A percentile compares a stretch with the other conserved stretches of the same genome.
phyloP scores from a whole-genome alignment of 53 echinoderm and acorn worm species.

The Luidia sarsii region DNA sequence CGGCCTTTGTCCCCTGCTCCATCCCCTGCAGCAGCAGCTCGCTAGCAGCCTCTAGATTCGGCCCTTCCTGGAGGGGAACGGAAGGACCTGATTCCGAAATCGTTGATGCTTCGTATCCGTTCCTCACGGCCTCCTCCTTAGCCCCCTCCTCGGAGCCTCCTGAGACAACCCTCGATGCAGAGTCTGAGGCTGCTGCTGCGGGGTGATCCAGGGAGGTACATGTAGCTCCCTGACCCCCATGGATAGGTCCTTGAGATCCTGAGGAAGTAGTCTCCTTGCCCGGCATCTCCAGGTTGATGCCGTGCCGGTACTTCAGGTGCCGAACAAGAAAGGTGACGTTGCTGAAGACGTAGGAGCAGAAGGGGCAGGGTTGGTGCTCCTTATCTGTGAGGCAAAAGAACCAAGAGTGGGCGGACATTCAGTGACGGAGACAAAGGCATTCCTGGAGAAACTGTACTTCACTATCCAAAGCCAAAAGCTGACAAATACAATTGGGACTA shows the following conservation, averaged over 20 bases:
- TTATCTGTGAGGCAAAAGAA: neutral
- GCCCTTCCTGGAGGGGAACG: neutral
- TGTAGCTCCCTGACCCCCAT: too few species aligned
- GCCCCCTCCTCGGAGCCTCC: neutral
- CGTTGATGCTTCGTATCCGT: neutral
- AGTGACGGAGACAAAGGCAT: too few species aligned
- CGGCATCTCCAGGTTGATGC: conserved; percentile 44
- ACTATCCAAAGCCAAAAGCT: too few species aligned
- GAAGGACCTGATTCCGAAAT: neutral
- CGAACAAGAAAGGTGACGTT: conserved; percentile 9
- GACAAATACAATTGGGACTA: too few species aligned
- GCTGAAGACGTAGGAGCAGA: conserved; percentile 50
- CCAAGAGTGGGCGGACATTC: too few species aligned
- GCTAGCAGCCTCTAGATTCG: neutral
- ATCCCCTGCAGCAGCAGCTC: conserved; percentile 6
- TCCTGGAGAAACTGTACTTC: too few species aligned
- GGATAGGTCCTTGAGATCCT: neutral
- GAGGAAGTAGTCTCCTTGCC: neutral
- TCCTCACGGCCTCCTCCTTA: neutral
- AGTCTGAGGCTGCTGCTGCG: too few species aligned
- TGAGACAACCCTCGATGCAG: neutral
- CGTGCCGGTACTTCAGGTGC: conserved; percentile 39
- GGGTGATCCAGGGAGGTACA: neutral
- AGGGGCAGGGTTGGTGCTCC: conserved; percentile 39
- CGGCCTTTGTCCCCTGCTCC: neutral